Base-by-base conservation (phyloP, 2,113 vertebrate genomes). In the Grallaria varia region DNA sequence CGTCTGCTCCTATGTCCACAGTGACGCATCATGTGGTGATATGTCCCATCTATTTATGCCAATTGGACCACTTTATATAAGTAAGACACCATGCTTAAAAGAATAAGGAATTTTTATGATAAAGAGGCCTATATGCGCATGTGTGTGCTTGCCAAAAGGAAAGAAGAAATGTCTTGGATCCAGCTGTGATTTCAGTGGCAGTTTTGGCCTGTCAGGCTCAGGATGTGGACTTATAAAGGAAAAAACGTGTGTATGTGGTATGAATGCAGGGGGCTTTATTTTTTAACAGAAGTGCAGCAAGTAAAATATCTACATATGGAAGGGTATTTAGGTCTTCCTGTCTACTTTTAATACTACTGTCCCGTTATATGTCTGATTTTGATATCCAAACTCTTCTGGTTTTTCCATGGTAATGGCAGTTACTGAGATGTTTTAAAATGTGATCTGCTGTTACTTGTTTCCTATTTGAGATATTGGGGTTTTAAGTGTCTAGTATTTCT, bases 11-110 rank as follows among this genome's bases (percentile, higher is more conserved):
- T 68, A 8, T 30, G 52, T 94, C 74, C 88, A 76, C 64, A 86
- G 74, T 96, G 95, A 93, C 37, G 55, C 84, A 82, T 53, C 76
- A 30, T 96, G 94, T 87, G 93, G 87, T 80, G 89, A 90, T 69
- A 87, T 58, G 31, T 79, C 79, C 40, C 49, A 74, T 84, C 84
- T 95, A 91, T 97, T 97, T 95, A 73, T 90, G 93, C 67, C 76
- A 84, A n/a, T 35, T 53, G 87, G 73, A 62, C 49, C 55, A 77
- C 1, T 56, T 81, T 52, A n/a, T 45, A 81, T 45, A 44, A 86
- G 64, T 84, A 84, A 56, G 35, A 30, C 25, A 91, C 18, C 75
- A 42, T 40, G 42, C 64, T 86, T 42, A 75, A 84, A n/a, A 97
- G 58, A 75, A 83, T 21, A 79, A 23, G 17, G 42, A 74, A 58